phyloP scores from a whole-genome alignment of 1,140 invertebrate species.

The Monochamus saltuarius region DNA sequence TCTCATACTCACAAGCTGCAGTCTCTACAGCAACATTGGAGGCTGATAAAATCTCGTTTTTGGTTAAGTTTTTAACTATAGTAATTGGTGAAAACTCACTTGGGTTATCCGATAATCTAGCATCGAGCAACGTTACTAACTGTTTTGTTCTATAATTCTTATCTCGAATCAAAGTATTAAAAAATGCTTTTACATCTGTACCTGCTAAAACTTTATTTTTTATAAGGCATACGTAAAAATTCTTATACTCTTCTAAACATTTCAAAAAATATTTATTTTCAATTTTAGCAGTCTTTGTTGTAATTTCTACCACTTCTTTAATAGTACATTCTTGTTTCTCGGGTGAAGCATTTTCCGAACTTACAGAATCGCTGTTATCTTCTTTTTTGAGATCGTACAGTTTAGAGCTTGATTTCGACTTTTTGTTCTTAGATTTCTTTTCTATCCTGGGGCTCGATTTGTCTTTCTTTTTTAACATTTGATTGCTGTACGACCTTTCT shows the following conservation, averaged over 20 bases:
- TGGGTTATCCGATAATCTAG: constrained; percentile 37
- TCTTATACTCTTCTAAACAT: constrained; percentile 68
- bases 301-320: constrained; percentile 7
- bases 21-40: constrained; percentile 13
- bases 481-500: constrained; percentile 52
- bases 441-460: constrained; percentile 56
- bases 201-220: constrained; percentile 50
- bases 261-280: constrained; percentile 53
- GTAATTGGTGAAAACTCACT: constrained; percentile 32
- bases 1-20: constrained; percentile 52
- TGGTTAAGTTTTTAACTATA: constrained; percentile 19
- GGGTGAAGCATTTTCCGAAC: constrained; percentile 16
- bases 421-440: constrained; percentile 56
- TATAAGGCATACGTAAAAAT: constrained; percentile 65
- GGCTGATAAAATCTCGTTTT: constrained; percentile 20
- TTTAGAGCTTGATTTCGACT: constrained; percentile 58
- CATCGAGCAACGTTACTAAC: constrained; percentile 50
- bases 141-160: constrained; percentile 52
- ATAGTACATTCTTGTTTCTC: constrained; percentile 16
- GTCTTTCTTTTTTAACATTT: constrained; percentile 49
- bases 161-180: constrained; percentile 39
- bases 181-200: constrained; percentile 42
- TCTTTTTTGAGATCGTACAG: constrained; percentile 56
- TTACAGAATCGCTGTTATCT: constrained; percentile 28
- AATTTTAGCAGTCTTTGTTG: constrained; percentile 30